phyloP scores from a whole-genome alignment of 2,797 vertebrate genomes.

The Malurus splendens region DNA sequence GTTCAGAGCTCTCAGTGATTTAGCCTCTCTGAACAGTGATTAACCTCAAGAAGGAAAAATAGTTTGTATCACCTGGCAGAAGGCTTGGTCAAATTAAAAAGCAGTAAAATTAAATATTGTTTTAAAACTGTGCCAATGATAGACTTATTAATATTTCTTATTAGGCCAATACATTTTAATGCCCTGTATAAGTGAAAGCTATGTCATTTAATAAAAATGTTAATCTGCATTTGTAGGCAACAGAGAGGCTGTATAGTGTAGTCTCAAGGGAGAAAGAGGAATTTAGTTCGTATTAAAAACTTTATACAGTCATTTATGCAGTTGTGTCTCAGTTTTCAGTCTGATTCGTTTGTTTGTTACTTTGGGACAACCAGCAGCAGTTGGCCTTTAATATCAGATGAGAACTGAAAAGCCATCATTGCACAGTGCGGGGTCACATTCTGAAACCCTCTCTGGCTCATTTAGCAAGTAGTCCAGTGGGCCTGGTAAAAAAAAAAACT shows the following conservation, averaged over 20 bases:
- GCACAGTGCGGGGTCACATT: not conserved
- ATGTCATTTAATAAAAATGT: constrained; percentile 56
- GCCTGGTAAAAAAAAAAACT: not conserved
- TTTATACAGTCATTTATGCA: constrained; percentile 25
- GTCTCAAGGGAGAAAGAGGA: constrained; percentile 13
- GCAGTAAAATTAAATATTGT: constrained; percentile 35
- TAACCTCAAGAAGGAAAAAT: constrained; percentile 17
- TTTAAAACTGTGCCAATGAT: not conserved
- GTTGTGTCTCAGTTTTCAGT: constrained; percentile 23
- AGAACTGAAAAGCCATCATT: not conserved
- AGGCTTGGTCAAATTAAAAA: constrained; percentile 44
- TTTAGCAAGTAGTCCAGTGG: not conserved
- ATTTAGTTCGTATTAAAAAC: constrained; percentile 48
- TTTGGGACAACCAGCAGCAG: not conserved
- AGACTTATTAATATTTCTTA: constrained; percentile 40
- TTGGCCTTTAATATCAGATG: not conserved
- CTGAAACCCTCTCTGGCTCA: not conserved
- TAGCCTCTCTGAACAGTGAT: not conserved
- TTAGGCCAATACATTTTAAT: constrained; percentile 26
- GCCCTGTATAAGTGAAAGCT: not conserved
- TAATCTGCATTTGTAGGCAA: constrained; percentile 53
- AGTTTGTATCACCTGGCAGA: constrained; percentile 24
- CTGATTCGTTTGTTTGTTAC: constrained; percentile 18
- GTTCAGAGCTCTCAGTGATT: not conserved
- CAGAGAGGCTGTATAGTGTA: constrained; percentile 7